Conservation (phyloP, 2,113 vertebrate species). For the Coregonus clupeaformis region DNA sequence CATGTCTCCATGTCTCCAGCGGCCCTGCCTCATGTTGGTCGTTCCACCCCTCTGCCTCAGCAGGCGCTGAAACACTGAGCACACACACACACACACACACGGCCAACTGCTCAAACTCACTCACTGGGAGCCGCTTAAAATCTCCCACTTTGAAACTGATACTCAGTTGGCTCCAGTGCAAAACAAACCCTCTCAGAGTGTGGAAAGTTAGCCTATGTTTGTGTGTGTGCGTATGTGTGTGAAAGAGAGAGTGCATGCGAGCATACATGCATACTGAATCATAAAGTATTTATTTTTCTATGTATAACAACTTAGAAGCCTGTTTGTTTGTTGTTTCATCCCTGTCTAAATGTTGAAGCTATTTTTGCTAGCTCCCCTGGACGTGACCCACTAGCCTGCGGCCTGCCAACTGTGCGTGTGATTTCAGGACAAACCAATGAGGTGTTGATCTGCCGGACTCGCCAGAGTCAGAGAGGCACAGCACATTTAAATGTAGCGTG, state of each 20-base stretch:
- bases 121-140: slow-evolving; percentile 66
- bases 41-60: slow-evolving; percentile 48
- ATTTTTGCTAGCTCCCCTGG: slow-evolving; percentile 44
- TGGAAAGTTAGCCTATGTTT: background rate
- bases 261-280: background rate
- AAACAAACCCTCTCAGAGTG: slow-evolving; percentile 43
- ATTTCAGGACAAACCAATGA: background rate
- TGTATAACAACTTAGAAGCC: slow-evolving; percentile 13
- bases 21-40: slow-evolving; percentile 52
- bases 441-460: background rate
- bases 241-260: background rate
- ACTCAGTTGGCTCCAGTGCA: slow-evolving; percentile 60
- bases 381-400: slow-evolving; percentile 42
- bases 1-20: slow-evolving; percentile 42
- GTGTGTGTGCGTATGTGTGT: background rate
- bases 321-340: background rate
- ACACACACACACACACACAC: slow-evolving; percentile 17
- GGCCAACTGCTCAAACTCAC: slow-evolving; percentile 63
- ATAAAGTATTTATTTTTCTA: background rate
- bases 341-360: slow-evolving; percentile 38
- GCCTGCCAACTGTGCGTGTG: slow-evolving; percentile 28
- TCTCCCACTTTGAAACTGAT: slow-evolving; percentile 69
- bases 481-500: slow-evolving; percentile 58
- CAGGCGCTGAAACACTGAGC: slow-evolving; percentile 9
- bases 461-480: slow-evolving; percentile 3